Base-by-base conservation (phyloP, 2,113 vertebrate species). In the Cheilinus undulatus region DNA sequence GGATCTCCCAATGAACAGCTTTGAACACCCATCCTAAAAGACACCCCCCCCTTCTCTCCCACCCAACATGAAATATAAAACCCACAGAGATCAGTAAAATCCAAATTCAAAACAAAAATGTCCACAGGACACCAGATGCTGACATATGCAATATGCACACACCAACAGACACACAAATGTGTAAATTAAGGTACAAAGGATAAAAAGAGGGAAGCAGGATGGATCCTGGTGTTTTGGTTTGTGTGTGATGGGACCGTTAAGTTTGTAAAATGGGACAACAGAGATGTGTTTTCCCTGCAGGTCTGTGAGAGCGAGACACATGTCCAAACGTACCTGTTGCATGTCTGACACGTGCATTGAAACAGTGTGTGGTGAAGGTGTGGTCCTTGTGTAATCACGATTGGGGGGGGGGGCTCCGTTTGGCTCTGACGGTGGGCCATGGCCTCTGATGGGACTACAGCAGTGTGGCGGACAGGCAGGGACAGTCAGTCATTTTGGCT, bases 401-500 rank as follows among this genome's bases (percentile, higher is more conserved):
- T 24, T 34, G 69, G 22, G 46, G 30, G 24, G 89, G 92, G 20
- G 63, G 20, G 49, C 87, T 94, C 84, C 34, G 87, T 94, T 92
- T 93, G 90, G 94, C 94, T 95, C 94, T 90, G 93, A 93, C 93
- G 93, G 93, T 88, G 91, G 95, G 95, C 95, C 95, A 95, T 95
- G 96, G 95, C 78, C 7, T 86, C 94, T 87, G 93, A 63, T 92
- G 94, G 94, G 95, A 95, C 95, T 96, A 94, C 94, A 98, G 97
- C 96, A 97, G 97, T 96, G 95, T 94, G 90, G 93, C 90, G 94
- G 94, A 95, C 93, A 93, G 95, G 96, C 90, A 95, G 95, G 95
- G 95, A 95, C 94, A 96, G 95, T 95, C 96, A 95, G 95, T 97
- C 95, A 93, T 95, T 98, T 98, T 99, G 97, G 98, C 97, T 97